Base-by-base conservation (phyloP, 2,888 invertebrate genomes). In the Dynastes maya region DNA sequence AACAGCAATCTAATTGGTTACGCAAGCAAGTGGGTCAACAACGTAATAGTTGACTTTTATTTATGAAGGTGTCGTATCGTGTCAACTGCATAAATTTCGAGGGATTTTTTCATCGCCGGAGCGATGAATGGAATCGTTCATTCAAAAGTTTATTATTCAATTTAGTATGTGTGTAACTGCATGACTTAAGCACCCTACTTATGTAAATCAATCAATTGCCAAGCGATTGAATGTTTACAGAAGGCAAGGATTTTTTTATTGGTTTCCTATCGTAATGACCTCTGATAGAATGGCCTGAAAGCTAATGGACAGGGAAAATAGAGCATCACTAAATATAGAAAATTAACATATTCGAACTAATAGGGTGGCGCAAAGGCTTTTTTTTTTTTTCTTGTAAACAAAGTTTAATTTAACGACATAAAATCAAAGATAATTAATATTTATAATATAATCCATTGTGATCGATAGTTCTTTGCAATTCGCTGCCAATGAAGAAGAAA, bases 11-110 rank as follows among this genome's bases (percentile, higher is more conserved):
- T 58, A 72, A 72, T 72, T 72, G 72, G 58, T 72, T 72, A 61
- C 58, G 72, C 40, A 61, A 72, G 40, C 72, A 72, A 72, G 58
- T 72, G 72, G 72, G 72, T 72, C 72, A 72, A 72, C 72, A 72
- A 58, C 72, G 61, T 72, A 72, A 72, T 72, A 40, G 61, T 72
- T 72, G 58, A 72, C 72, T 72, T 58, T 72, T 72, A 55, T 72
- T 58, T 53, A 16, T 45, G 49, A 61, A 72, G 72, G 72, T 72
- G 72, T 68, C 68, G 27, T 29, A 32, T 63, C 29, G 29, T 68
- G 68, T 72, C 58, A 72, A 58, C 58, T 40, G 58, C 58, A 72
- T 40, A 58, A 72, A 71, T 71, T 71, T 71, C 37, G 49, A 51
- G 32, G 37, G 16, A 45, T 64, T 29, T 64, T 70, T 70, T 37